Conservation (phyloP, 2,797 vertebrate species). For the Valencia hispanica region DNA sequence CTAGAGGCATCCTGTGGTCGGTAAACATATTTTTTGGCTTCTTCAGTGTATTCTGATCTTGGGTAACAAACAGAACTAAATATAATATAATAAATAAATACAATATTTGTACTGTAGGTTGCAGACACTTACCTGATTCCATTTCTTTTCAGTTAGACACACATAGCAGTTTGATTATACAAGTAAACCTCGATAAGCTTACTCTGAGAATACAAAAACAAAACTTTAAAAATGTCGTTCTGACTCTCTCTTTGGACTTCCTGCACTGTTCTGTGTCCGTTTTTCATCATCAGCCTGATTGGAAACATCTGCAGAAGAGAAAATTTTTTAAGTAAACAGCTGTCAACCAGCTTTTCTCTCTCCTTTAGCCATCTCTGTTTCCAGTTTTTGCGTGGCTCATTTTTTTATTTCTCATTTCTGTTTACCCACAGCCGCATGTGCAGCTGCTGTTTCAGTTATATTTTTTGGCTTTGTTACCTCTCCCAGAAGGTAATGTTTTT, state of each 20-base stretch:
- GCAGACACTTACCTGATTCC: not conserved
- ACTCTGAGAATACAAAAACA: conserved; percentile 70
- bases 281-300: conserved; percentile 61
- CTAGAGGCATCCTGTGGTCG: not conserved
- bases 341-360: conserved; percentile 69
- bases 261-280: conserved; percentile 36
- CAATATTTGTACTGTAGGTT: not conserved
- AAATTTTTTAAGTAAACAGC: conserved; percentile 76
- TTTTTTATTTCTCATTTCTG: conserved; percentile 30
- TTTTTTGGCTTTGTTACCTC: conserved; percentile 36
- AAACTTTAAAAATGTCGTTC: conserved; percentile 53
- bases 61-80: not conserved
- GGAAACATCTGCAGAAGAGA: conserved; percentile 81
- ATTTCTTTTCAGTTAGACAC: not conserved
- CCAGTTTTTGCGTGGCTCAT: conserved; percentile 22
- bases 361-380: conserved; percentile 46
- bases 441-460: conserved; percentile 42
- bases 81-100: not conserved
- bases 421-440: conserved; percentile 20
- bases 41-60: not conserved
- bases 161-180: conserved; percentile 50
- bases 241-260: conserved; percentile 28
- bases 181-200: conserved; percentile 68
- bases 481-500: too few species aligned
- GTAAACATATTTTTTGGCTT: not conserved